A percentile compares a stretch with the other conserved stretches of the same genome.
Conservation (phyloP, 2,797 vertebrate genomes). For the Rhinoraja longicauda region DNA sequence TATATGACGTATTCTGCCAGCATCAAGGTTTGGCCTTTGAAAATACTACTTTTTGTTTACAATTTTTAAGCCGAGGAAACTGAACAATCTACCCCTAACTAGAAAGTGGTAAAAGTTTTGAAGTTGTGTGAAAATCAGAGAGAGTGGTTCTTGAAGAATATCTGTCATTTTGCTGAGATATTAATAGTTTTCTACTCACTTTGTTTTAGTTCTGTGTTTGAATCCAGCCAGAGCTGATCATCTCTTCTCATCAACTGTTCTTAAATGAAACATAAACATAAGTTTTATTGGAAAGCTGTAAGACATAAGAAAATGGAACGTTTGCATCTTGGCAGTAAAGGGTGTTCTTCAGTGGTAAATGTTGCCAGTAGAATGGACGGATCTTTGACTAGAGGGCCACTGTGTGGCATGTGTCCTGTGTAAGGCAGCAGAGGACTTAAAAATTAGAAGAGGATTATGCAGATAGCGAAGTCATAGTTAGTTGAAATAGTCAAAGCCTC, state of each 20-base stretch:
- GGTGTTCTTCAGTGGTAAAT: neutral
- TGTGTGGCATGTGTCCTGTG: neutral
- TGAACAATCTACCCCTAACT: neutral
- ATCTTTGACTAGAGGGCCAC: neutral
- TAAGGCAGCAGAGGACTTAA: neutral
- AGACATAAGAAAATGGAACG: neutral
- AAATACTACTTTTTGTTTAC: too few species aligned
- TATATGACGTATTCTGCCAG: too few species aligned
- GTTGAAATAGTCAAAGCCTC: neutral
- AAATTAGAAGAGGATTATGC: neutral
- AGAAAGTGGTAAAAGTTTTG: neutral
- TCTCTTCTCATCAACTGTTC: neutral
- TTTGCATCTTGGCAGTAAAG: neutral
- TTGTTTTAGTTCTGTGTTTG: neutral
- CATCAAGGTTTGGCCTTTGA: too few species aligned
- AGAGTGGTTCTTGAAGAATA: neutral
- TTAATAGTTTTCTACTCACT: neutral
- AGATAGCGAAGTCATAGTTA: neutral
- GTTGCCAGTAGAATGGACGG: neutral
- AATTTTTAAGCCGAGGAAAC: too few species aligned
- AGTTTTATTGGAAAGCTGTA: neutral
- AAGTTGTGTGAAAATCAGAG: neutral
- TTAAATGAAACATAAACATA: neutral
- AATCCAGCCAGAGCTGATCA: neutral
- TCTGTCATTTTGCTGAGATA: neutral